Conservation (phyloP, 2,888 invertebrate genomes). For the Patella ulyssiponensis region DNA sequence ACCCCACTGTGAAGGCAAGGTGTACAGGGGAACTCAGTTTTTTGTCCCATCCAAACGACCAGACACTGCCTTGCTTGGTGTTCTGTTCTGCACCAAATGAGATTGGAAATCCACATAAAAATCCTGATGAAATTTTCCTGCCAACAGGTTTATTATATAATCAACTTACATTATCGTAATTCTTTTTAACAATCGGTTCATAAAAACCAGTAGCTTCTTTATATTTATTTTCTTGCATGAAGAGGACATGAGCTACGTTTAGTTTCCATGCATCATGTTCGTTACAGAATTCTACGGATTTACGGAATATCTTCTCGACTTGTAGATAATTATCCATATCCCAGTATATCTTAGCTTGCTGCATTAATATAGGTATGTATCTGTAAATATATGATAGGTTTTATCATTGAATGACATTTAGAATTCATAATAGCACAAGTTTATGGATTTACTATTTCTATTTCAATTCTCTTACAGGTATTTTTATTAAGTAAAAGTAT, state of each 20-base stretch:
- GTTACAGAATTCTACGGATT: conserved; percentile 97
- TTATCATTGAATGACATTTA: too few relatives aligned
- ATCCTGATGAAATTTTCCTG: too few relatives aligned
- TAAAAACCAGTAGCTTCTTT: conserved; percentile 98
- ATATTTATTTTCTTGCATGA: conserved; percentile 99
- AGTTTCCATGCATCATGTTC: conserved; percentile 97
- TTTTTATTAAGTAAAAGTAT: too few relatives aligned
- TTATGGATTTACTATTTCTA: too few relatives aligned
- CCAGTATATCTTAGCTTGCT: conserved; percentile 99
- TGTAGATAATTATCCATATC: conserved; percentile 94
- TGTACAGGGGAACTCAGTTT: too few relatives aligned
- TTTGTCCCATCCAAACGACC: too few relatives aligned
- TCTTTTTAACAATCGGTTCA: conserved; percentile 96
- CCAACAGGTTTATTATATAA: not conserved
- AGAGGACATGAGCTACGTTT: conserved; percentile 98
- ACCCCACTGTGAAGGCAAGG: too few relatives aligned
- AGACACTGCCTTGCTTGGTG: too few relatives aligned
- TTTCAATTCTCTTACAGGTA: too few relatives aligned
- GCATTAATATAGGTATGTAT: conserved; percentile 98
- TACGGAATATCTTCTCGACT: conserved; percentile 96
- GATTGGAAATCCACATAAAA: too few relatives aligned
- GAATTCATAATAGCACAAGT: too few relatives aligned
- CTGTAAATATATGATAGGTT: conserved; percentile 72
- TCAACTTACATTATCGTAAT: conserved; percentile 81
- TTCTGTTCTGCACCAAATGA: too few relatives aligned